Evolutionary conservation across 2,113 vertebrate genomes (phyloP), one percentile per base, ranked within the genome.

Genomic region (Atlantisia rogersi): DNA sequence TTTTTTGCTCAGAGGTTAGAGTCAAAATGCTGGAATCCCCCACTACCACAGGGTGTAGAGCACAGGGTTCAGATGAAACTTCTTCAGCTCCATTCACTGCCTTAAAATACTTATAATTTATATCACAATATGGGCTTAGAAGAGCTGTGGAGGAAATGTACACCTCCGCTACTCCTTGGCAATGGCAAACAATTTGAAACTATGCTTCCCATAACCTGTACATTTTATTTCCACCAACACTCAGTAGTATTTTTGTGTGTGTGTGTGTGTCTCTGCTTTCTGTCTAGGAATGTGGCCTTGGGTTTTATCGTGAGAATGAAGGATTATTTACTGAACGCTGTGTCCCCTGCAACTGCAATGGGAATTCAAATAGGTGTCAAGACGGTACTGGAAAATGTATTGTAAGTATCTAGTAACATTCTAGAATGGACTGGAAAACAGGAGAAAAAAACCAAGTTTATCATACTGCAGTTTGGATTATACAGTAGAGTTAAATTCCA

Each of bases 341-440:
- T 82, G 95, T 99, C 56, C 97, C 98, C 85, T 99, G 99, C 93
- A 94, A 93, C 67, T 99, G 99, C 96, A 98, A 99, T 7, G 98
- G 98, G 70, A 98, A 99, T 89, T 98, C 99, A 15, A 80, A 97
- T 6, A 97, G 98, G 81, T 99, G 99, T 90, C 98, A 98, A 35
- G 99, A 99, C 28, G 96, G 91, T 79, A 98, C 98, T 1, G 99
- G 99, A 89, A 98, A 86, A 94, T 99, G 99, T 82, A 97, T 99
- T 96, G 99, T 99, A 98, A 99, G 99, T 98, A 97, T 62, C n/a
- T 24, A 40, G 28, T 50, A 78, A 31, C 28, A 21, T 60, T 52
- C 20, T 52, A 52, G 77, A 32, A 73, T 42, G 5, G 81, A n/a
- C 50, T 26, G 55, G 12, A 9, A 37, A 37, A 91, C 35, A 73